Evolutionary conservation across 2,888 invertebrate genomes (phyloP).

Genomic region (Pterobdella sp.): DNA sequence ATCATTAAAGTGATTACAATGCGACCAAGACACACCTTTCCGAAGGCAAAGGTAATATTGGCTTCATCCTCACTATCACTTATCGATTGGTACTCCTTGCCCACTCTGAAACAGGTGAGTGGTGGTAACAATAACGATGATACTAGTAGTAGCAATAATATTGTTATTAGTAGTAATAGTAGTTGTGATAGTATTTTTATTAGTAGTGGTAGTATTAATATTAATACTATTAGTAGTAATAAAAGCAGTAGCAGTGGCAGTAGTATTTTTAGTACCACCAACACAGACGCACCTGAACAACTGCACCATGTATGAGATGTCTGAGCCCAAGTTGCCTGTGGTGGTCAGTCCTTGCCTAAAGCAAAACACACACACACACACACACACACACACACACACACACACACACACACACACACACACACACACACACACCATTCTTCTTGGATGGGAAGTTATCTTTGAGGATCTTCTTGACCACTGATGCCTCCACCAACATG

Average conservation of each 20-base stretch:
- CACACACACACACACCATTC: constrained; percentile 28
- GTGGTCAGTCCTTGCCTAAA: neutral
- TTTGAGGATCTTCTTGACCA: constrained; percentile 39
- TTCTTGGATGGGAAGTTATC: constrained; percentile 41
- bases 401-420: neutral
- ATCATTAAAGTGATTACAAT: too few species aligned
- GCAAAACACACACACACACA: neutral
- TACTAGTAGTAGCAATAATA: neutral
- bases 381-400: neutral
- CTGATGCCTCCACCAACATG: constrained; percentile 38
- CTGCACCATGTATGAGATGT: constrained; percentile 6
- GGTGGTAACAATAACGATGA: neutral
- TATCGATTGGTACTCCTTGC: constrained; percentile 8
- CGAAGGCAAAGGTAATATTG: constrained; percentile 12
- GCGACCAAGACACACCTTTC: constrained; percentile 17
- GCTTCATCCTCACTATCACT: neutral
- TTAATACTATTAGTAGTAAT: neutral
- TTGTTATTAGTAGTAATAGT: neutral
- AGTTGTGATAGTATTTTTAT: neutral
- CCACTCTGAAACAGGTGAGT: neutral
- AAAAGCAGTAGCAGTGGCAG: neutral
- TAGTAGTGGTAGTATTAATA: neutral
- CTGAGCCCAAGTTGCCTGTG: constrained; percentile 18
- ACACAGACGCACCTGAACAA: constrained; percentile 2
- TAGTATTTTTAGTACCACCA: neutral